Evolutionary conservation across 2,113 vertebrate genomes (phyloP).

Genomic region (Perccottus glenii): DNA sequence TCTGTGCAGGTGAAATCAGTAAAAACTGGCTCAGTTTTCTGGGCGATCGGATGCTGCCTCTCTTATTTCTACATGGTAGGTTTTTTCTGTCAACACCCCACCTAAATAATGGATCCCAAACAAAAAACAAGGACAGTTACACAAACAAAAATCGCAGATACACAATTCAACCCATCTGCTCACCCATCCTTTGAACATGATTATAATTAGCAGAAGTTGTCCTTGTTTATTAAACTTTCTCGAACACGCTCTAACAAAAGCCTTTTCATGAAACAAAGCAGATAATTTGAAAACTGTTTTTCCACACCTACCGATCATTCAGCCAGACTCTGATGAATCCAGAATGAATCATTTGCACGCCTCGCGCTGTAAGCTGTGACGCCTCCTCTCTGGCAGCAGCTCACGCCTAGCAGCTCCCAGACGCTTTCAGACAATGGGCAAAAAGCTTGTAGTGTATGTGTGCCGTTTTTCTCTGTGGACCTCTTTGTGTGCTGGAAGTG

Average conservation of each 20-base stretch:
- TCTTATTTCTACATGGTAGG: conserved; percentile 96
- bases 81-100: neutral
- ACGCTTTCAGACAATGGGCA: conserved; percentile 12
- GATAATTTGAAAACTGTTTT: conserved; percentile 2
- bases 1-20: conserved; percentile 87
- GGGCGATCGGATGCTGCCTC: conserved; percentile 92
- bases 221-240: conserved; percentile 11
- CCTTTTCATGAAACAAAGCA: conserved; percentile 4
- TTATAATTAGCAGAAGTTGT: neutral
- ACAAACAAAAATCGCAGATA: neutral
- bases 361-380: neutral
- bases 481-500: conserved; percentile 24
- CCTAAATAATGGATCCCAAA: neutral
- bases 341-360: conserved; percentile 8
- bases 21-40: conserved; percentile 93
- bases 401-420: conserved; percentile 1
- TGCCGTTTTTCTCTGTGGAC: conserved; percentile 1
- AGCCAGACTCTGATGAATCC: conserved; percentile 4
- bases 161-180: neutral
- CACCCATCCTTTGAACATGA: neutral
- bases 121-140: neutral
- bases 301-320: conserved; percentile 2
- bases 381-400: conserved; percentile 11
- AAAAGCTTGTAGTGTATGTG: conserved; percentile 3
- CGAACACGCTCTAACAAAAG: neutral